phyloP scores from a whole-genome alignment of 2,888 invertebrate genomes.

The Prosopocoilus inquinatus region DNA sequence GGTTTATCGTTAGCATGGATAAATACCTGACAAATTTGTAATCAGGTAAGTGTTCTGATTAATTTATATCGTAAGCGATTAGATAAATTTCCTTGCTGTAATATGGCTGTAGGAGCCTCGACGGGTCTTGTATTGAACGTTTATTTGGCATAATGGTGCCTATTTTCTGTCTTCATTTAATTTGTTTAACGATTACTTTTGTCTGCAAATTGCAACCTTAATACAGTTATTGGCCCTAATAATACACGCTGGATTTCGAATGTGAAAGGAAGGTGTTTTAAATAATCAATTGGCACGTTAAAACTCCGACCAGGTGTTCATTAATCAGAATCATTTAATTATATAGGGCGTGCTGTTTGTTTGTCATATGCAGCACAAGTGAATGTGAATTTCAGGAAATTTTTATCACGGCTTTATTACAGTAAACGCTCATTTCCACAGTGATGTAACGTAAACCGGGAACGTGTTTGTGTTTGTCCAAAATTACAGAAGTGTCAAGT shows the following conservation, averaged over 20 bases:
- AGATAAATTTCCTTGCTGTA: neutral
- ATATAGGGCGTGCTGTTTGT: neutral
- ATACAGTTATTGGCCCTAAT: neutral
- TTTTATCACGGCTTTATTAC: slow-evolving; percentile 5
- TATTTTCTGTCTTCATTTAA: neutral
- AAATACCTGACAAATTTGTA: slow-evolving; percentile 34
- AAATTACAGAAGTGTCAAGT: neutral
- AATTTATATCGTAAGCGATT: slow-evolving; percentile 1
- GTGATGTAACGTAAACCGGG: neutral
- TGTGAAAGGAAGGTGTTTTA: too few relatives aligned
- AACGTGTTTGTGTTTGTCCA: neutral
- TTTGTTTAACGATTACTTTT: neutral
- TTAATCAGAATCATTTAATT: neutral
- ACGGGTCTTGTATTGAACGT: neutral
- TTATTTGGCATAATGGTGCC: slow-evolving; percentile 1
- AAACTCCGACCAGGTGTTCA: too few relatives aligned
- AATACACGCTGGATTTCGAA: neutral
- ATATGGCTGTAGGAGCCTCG: neutral
- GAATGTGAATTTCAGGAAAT: slow-evolving; percentile 1
- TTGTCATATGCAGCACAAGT: slow-evolving; percentile 1
- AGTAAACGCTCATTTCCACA: slow-evolving; percentile 3
- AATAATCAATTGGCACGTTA: too few relatives aligned
- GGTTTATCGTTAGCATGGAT: slow-evolving; percentile 44
- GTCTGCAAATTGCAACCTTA: neutral
- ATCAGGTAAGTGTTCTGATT: slow-evolving; percentile 11